Evolutionary conservation across 2,113 vertebrate species (phyloP).

Genomic region (Columbina picui): DNA sequence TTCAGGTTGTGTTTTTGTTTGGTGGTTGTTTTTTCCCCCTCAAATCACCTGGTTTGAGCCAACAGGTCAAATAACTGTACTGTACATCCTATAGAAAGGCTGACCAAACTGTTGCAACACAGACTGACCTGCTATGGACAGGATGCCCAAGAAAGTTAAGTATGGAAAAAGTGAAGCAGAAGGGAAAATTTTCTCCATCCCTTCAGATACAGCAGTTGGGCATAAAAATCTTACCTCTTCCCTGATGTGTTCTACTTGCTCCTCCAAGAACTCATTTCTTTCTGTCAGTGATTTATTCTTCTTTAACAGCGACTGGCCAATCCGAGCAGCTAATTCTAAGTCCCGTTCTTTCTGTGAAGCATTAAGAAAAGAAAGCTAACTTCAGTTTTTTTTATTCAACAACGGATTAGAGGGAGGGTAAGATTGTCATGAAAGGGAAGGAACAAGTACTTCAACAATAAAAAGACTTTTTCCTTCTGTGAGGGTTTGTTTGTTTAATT

Average conservation of each 20-base stretch:
- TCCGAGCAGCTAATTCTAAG: constrained; percentile 95
- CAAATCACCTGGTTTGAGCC: neutral
- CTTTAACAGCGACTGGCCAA: constrained; percentile 95
- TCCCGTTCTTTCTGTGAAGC: constrained; percentile 94
- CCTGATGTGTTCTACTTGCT: constrained; percentile 93
- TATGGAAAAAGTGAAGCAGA: neutral
- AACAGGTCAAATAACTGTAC: neutral
- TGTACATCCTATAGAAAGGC: neutral
- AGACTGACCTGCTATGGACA: neutral
- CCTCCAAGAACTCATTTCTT: constrained; percentile 92
- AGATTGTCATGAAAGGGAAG: neutral
- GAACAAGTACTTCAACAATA: neutral
- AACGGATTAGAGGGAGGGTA: neutral
- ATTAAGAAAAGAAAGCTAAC: neutral
- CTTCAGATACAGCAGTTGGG: neutral
- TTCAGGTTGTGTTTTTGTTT: neutral
- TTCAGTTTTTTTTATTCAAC: neutral
- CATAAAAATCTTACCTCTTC: constrained; percentile 85
- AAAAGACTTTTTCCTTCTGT: neutral
- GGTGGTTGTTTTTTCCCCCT: neutral
- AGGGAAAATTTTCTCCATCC: neutral
- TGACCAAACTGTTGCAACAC: neutral
- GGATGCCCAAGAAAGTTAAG: neutral
- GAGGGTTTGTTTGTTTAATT: neutral
- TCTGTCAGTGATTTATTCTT: constrained; percentile 96